These are phyloP conservation scores for Brachionus plicatilis DNA, from an alignment of 1,140 invertebrate genomes.

Conservation along the genomic window DNA sequence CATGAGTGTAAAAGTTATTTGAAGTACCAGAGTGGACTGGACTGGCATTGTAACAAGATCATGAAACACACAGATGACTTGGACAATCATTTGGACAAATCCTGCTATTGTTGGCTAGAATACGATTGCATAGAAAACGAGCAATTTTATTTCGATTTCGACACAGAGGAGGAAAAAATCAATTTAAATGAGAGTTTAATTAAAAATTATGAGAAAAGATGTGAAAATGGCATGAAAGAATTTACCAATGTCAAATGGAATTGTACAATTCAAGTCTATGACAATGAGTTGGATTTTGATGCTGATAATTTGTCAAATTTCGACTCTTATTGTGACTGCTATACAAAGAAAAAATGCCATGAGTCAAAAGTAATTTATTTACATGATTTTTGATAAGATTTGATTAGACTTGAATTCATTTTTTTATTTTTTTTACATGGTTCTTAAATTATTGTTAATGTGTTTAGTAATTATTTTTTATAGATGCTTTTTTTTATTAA, in stretches of 20 bases:
- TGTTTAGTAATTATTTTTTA: not conserved
- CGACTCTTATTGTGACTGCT: conserved; percentile 23
- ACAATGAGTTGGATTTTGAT: not conserved
- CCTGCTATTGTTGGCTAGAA: conserved; percentile 3
- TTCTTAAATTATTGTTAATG: not conserved
- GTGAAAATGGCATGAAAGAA: not conserved
- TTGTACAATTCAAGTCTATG: not conserved
- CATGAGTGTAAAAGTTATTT: not conserved
- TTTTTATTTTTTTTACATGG: not conserved
- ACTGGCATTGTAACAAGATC: not conserved
- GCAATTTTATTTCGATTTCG: conserved; percentile 26
- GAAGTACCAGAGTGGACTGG: not conserved
- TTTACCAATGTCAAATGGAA: not conserved
- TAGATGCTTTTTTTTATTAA: not conserved
- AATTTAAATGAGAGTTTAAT: not conserved
- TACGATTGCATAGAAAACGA: conserved; percentile 15
- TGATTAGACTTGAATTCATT: not conserved
- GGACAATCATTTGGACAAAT: not conserved
- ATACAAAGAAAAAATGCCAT: not conserved
- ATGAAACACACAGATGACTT: not conserved
- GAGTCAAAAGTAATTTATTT: not conserved
- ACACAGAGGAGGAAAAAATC: not conserved
- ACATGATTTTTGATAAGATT: not conserved
- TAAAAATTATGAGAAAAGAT: not conserved
- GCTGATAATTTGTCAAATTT: not conserved